These are phyloP conservation scores for Sepiola atlantica DNA, from an alignment of 2,888 invertebrate genomes.

Conservation along the genomic window DNA sequence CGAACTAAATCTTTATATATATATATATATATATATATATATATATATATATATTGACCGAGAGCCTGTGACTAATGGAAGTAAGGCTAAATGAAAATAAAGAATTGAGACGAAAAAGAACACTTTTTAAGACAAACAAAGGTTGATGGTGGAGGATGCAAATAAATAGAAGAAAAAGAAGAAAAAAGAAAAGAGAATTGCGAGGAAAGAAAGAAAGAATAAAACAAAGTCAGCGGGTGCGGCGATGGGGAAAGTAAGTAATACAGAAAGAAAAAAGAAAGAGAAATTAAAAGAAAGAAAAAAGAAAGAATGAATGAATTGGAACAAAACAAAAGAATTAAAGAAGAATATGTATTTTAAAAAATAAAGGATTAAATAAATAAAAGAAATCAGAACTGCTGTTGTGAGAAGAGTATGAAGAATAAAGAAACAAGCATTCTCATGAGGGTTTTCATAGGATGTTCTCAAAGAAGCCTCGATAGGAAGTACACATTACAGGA, in stretches of 20 bases:
- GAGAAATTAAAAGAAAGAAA: not conserved
- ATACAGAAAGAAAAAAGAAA: not conserved
- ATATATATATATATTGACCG: not conserved
- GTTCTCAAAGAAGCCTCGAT: too few relatives aligned
- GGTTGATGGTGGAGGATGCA: not conserved
- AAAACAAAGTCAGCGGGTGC: not conserved
- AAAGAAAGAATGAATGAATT: not conserved
- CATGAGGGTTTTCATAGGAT: too few relatives aligned
- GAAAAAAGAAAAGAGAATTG: too few relatives aligned
- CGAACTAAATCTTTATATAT: not conserved
- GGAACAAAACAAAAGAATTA: too few relatives aligned
- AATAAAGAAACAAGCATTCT: too few relatives aligned
- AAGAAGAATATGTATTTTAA: too few relatives aligned
- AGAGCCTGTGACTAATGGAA: not conserved
- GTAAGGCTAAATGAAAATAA: not conserved
- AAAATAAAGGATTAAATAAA: not conserved
- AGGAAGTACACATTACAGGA: too few relatives aligned
- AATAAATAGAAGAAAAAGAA: not conserved
- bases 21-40: not conserved
- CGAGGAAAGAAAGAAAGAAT: not conserved
- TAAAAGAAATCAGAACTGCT: not conserved
- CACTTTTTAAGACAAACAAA: not conserved
- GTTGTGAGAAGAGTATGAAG: too few relatives aligned
- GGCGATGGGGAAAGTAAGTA: too few relatives aligned
- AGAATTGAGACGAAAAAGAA: not conserved